Evolutionary conservation across 2,888 invertebrate species (phyloP).

Genomic region (Agapostemon virescens): DNA sequence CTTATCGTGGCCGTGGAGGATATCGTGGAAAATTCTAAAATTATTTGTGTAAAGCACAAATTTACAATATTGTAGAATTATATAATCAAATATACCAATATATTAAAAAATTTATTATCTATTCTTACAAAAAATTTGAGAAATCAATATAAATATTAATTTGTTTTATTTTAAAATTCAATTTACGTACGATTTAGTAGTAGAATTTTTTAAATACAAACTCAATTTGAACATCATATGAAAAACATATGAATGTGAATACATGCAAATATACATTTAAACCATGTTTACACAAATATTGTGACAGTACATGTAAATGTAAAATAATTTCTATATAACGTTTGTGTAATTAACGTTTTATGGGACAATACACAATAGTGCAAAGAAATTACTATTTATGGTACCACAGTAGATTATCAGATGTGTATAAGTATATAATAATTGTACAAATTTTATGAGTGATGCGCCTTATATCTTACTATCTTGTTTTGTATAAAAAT

Average conservation of each 20-base stretch:
- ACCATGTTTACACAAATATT: conserved; percentile 12
- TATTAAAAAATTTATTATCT: conserved; percentile 35
- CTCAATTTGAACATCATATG: conserved; percentile 11
- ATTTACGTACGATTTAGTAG: conserved; percentile 5
- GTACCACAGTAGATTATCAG: conserved; percentile 4
- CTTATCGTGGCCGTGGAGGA: conserved; percentile 66
- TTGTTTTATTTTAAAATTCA: conserved; percentile 19
- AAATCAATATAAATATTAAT: conserved; percentile 9
- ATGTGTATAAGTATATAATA: conserved; percentile 16
- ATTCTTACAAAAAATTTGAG: conserved; percentile 40
- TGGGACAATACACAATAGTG: conserved; percentile 30
- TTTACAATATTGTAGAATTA: conserved; percentile 38
- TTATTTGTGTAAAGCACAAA: conserved; percentile 48
- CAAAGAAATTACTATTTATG: conserved; percentile 18
- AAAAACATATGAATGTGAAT: neutral
- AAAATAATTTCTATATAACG: conserved; percentile 32
- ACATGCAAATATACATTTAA: conserved; percentile 3
- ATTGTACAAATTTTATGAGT: conserved; percentile 4
- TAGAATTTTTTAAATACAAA: conserved; percentile 29
- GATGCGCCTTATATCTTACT: conserved; percentile 7
- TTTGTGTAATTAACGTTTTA: conserved; percentile 38
- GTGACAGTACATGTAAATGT: conserved; percentile 15
- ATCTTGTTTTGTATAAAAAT: conserved; percentile 7
- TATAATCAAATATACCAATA: conserved; percentile 48
- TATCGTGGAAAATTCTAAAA: conserved; percentile 67